Evolutionary conservation across 2,888 invertebrate species (phyloP).

Genomic region (Leptura quadrifasciata): DNA sequence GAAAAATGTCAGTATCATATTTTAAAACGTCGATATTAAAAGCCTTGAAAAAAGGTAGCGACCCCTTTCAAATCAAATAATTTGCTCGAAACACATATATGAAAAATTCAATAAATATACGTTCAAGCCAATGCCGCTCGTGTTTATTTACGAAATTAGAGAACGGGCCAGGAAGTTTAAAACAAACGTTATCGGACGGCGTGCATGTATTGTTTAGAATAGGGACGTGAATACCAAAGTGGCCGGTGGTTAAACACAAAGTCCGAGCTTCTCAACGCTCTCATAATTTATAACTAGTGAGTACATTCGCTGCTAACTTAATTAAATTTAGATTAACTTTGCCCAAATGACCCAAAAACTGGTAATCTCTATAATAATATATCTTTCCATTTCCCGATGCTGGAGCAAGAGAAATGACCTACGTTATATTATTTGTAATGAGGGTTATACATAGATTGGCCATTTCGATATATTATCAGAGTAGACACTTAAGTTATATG

Average conservation of each 20-base stretch:
- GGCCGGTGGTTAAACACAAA: conserved; percentile 50
- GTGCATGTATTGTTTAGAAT: conserved; percentile 46
- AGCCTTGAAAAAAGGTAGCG: neutral
- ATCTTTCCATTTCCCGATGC: conserved; percentile 50
- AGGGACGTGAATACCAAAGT: conserved; percentile 47
- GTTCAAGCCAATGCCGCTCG: neutral
- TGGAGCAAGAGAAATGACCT: conserved; percentile 13
- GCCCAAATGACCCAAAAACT: conserved; percentile 64
- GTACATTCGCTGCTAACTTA: conserved; percentile 61
- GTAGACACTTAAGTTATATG: neutral
- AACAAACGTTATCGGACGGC: conserved; percentile 35
- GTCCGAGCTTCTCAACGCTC: conserved; percentile 46
- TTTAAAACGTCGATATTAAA: neutral
- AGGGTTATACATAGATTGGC: conserved; percentile 27
- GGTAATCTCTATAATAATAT: conserved; percentile 59
- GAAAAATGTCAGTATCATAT: neutral
- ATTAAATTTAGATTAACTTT: conserved; percentile 67
- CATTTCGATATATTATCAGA: conserved; percentile 23
- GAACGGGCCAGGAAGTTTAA: conserved; percentile 28
- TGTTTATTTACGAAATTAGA: conserved; percentile 27
- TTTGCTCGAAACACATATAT: neutral
- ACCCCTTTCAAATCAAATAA: neutral
- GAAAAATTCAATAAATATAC: conserved; percentile 1
- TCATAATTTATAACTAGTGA: conserved; percentile 49
- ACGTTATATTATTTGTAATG: conserved; percentile 20